Evolutionary conservation across 2,888 invertebrate species (phyloP), one percentile per base, ranked within the genome.

Genomic region (Coelinius sp.): DNA sequence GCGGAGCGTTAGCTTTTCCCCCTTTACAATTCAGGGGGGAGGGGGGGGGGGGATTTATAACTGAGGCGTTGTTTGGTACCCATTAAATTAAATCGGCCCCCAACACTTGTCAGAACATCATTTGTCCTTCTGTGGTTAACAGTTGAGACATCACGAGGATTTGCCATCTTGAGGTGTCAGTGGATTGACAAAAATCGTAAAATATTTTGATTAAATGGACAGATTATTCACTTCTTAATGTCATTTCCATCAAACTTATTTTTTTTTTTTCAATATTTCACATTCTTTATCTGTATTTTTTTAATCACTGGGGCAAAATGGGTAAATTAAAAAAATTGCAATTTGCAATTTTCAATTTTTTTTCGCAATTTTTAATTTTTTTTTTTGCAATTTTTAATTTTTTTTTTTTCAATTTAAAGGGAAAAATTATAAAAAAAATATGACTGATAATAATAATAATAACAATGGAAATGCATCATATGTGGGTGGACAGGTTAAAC

Each of bases 61-160:
- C 38, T 27, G 41, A 64, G 12, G 24, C 38, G 17, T 76, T 71
- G 67, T 70, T 73, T 72, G 44, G 77, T 77, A 79, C 82, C 81
- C 82, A 85, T 85, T 85, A 84, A 85, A 85, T 85, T 85, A 85
- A 85, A 86, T 84, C 82, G 78, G 81, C 84, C 86, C 86, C 86
- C 81, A 83, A 84, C 22, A 68, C 82, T 83, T 81, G 78, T 72
- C 78, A 78, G 75, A 53, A n/a, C 59, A 59, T 59, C 59, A 31
- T 31, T 59, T 59, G 35, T 14, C 59, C 59, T 56, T 31, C 35
- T 14, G 7, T 14, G 17, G n/a, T 8, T 7, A 24, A 25, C n/a
- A 14, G 25, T 25, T 53, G 7, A 59, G 59, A 35, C 59, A 35
- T 56, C 56, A 56, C 27, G 25, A 25, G 25, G 25, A 56, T 24